phyloP scores from a whole-genome alignment of 2,113 vertebrate species.

The Symphodus melops region DNA sequence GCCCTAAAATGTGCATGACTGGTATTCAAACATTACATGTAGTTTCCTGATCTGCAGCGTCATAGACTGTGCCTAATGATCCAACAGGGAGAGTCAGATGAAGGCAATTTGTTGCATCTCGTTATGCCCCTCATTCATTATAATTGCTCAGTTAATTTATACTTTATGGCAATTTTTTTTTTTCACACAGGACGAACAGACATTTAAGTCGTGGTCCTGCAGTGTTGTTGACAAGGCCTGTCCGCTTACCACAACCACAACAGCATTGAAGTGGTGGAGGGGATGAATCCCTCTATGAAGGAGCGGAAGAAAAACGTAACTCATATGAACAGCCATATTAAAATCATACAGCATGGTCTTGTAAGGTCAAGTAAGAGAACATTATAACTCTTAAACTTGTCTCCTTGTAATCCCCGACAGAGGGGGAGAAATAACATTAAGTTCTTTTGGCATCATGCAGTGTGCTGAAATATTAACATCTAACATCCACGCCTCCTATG shows the following conservation, averaged over 20 bases:
- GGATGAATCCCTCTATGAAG: constrained; percentile 34
- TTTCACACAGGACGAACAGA: constrained; percentile 6
- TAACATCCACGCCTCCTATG: constrained; percentile 28
- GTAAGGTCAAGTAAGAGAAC: constrained; percentile 58
- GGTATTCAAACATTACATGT: constrained; percentile 51
- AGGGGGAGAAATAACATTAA: constrained; percentile 59
- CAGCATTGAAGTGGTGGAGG: constrained; percentile 29
- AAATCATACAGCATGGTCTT: constrained; percentile 55
- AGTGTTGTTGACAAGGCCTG: constrained; percentile 46
- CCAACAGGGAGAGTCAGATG: constrained; percentile 53
- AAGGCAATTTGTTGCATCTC: constrained; percentile 66
- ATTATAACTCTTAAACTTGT: constrained; percentile 65
- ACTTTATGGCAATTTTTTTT: constrained; percentile 30
- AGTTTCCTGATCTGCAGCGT: constrained; percentile 61
- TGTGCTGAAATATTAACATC: constrained; percentile 56
- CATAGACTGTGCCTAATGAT: constrained; percentile 73
- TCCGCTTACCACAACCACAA: constrained; percentile 42
- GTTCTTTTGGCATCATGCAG: constrained; percentile 46
- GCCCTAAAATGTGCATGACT: constrained; percentile 71
- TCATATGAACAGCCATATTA: constrained; percentile 55
- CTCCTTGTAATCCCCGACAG: constrained; percentile 57
- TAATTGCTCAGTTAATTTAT: constrained; percentile 54
- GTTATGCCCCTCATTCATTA: constrained; percentile 62
- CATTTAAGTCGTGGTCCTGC: constrained; percentile 16
- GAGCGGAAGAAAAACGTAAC: constrained; percentile 48